phyloP scores from a whole-genome alignment of 2,888 invertebrate species.

The Polydrusus cervinus region DNA sequence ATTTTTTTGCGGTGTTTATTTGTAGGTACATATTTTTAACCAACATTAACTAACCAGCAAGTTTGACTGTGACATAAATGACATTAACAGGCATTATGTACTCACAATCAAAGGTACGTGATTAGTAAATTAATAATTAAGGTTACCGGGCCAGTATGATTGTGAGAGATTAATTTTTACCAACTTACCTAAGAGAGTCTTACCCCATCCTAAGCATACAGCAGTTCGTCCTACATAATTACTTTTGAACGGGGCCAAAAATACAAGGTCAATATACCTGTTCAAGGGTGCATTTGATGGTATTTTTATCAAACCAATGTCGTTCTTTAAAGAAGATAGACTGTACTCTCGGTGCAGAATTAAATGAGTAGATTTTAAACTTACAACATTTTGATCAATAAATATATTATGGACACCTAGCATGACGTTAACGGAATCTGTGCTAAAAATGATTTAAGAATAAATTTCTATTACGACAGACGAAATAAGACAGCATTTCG shows the following conservation, averaged over 20 bases:
- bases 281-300: not conserved
- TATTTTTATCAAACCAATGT: not conserved
- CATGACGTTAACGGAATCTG: not conserved
- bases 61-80: too few species aligned
- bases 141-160: too few species aligned
- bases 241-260: not conserved
- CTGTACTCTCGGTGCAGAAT: not conserved
- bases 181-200: not conserved
- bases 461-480: not conserved
- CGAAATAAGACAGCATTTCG: too few species aligned
- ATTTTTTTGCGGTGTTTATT: too few species aligned
- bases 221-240: not conserved
- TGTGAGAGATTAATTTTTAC: too few species aligned
- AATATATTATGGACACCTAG: not conserved
- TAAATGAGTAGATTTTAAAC: not conserved
- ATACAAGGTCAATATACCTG: not conserved
- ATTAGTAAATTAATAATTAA: too few species aligned
- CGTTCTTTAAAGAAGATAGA: not conserved
- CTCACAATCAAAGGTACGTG: too few species aligned
- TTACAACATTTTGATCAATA: not conserved
- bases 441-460: not conserved
- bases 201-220: not conserved
- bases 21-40: too few species aligned
- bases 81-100: too few species aligned
- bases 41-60: too few species aligned